Conservation (phyloP, 2,797 vertebrate genomes). For the Gambusia yucatana region DNA sequence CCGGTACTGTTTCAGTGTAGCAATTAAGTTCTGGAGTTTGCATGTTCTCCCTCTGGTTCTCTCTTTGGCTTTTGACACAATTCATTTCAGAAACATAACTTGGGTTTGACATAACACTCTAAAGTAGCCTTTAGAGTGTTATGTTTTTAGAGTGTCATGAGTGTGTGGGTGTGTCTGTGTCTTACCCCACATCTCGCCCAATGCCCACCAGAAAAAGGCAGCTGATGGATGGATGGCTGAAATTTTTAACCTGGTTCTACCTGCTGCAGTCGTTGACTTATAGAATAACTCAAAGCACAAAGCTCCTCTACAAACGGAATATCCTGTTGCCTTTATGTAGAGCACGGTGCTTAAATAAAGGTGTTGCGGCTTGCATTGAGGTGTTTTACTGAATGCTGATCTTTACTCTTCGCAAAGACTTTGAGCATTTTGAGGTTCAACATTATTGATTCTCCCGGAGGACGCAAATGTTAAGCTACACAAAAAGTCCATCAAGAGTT, state of each 20-base stretch:
- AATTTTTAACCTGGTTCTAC: not conserved
- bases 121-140: not conserved
- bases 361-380: not conserved
- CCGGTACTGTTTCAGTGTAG: not conserved
- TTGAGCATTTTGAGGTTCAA: not conserved
- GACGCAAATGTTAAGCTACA: not conserved
- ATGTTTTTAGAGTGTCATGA: not conserved
- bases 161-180: not conserved
- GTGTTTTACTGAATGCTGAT: not conserved
- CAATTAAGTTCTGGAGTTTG: not conserved
- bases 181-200: not conserved
- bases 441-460: not conserved
- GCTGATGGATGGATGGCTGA: not conserved
- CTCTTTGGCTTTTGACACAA: not conserved
- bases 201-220: not conserved
- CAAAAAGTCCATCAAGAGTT: not conserved
- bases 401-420: not conserved
- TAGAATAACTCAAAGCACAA: not conserved
- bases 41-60: not conserved
- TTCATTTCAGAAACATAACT: not conserved
- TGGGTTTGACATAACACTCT: not conserved
- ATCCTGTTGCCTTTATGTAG: not conserved
- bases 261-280: not conserved
- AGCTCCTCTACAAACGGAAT: not conserved
- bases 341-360: not conserved